Base-by-base conservation (phyloP, 1,140 invertebrate species). In the Drosophila serrata region DNA sequence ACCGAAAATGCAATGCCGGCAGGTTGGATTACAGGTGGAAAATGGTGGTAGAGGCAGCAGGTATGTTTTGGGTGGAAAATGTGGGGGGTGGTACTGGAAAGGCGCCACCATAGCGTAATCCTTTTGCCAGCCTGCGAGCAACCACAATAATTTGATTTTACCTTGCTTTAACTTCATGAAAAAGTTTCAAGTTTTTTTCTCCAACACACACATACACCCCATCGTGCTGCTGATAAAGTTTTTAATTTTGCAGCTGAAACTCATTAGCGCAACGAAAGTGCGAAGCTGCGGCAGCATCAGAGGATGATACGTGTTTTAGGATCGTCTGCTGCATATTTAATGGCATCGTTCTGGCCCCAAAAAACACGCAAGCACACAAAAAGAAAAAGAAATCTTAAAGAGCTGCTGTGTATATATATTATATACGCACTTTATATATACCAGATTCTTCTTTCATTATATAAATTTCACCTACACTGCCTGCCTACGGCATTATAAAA, bases 111-210 rank as follows among this genome's bases (percentile, higher is more conserved):
- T 61, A 76, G 79, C 73, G 81, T 88, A 88, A 88, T 88, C 84
- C 84, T 88, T 88, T 88, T 87, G 84, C 85, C 80, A 90, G 85
- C 64, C 79, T 79, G 76, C 76, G 57, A 78, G 75, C 77, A 90
- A 90, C 85, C 85, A 85, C 85, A 90, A 90, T 90, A 90, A 90
- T 90, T 90, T 90, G 85, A 90, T 90, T 90, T 90, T 90, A 90
- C 86, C 90, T 90, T 90, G 85, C 85, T 90, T 90, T 90, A 90
- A 90, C 85, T 90, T 90, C 85, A 90, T 90, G 78, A 90, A 90
- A 90, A 90, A 90, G 81, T 85, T 90, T 85, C 69, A 81, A 85
- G 78, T 90, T 90, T 90, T 75, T 90, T 81, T 57, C 68, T 65
- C 62, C 64, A 78, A n/a, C n/a, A n/a, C 57, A 78, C 58, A 79